A percentile compares a stretch with the other conserved stretches of the same genome.
Evolutionary conservation across 1,140 invertebrate species (phyloP).

Genomic region (Drosophila santomea): DNA sequence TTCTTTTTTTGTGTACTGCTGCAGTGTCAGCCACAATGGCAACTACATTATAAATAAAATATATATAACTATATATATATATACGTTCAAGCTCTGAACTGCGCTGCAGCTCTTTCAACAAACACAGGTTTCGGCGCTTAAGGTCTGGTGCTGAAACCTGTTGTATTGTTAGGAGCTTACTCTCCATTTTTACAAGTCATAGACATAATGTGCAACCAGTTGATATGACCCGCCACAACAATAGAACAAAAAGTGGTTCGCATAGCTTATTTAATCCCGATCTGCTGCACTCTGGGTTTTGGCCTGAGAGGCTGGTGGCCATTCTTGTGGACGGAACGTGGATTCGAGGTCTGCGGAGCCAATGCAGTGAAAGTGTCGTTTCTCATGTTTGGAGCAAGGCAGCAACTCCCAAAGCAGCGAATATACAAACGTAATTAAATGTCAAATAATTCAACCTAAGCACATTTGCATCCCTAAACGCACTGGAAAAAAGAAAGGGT

Average conservation of each 20-base stretch:
- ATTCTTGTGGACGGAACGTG: constrained; percentile 7
- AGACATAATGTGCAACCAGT: constrained; percentile 57
- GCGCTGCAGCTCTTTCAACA: constrained; percentile 26
- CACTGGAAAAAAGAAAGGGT: background rate
- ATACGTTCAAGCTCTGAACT: constrained; percentile 12
- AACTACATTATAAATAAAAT: constrained; percentile 78
- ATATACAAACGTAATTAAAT: constrained; percentile 73
- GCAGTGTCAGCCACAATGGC: constrained; percentile 45
- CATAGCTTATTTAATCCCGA: constrained; percentile 23
- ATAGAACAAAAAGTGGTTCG: constrained; percentile 68
- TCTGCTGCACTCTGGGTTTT: constrained; percentile 36
- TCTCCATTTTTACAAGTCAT: constrained; percentile 52
- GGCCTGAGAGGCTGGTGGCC: constrained; percentile 5
- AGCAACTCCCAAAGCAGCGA: constrained; percentile 13
- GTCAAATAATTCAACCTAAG: constrained; percentile 73
- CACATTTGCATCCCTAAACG: constrained; percentile 62
- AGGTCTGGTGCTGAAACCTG: constrained; percentile 57
- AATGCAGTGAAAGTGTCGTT: constrained; percentile 80
- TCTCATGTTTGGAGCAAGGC: constrained; percentile 61
- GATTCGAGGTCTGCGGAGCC: constrained; percentile 24
- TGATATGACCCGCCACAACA: constrained; percentile 50
- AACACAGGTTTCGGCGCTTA: constrained; percentile 57
- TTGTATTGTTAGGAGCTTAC: constrained; percentile 68
- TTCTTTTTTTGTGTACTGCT: constrained; percentile 73
- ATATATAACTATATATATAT: constrained; percentile 54